Evolutionary conservation across 1,140 invertebrate genomes (phyloP).

Genomic region (Drosophila ficusphila): DNA sequence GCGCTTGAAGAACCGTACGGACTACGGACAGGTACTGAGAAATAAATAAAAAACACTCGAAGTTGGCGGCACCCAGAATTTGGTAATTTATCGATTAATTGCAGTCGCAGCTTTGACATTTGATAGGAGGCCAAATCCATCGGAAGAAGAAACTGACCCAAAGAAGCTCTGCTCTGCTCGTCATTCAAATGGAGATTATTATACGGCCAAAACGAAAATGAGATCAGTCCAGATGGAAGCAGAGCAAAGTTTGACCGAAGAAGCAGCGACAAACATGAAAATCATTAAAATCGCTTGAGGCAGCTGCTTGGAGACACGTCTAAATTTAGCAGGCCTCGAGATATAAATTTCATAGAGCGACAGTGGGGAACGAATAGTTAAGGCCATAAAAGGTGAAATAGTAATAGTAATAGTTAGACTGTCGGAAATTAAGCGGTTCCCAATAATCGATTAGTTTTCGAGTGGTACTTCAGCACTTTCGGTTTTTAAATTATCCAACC

Average conservation of each 20-base stretch:
- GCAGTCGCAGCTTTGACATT: conserved; percentile 23
- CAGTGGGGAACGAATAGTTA: neutral
- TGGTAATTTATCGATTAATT: conserved; percentile 24
- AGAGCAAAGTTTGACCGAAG: neutral
- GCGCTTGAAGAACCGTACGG: conserved; percentile 20
- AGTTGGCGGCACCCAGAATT: conserved; percentile 34
- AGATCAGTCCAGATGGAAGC: conserved; percentile 27
- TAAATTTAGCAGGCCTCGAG: conserved; percentile 27
- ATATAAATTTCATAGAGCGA: conserved; percentile 14
- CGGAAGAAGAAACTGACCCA: conserved; percentile 13
- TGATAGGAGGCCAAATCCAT: conserved; percentile 24
- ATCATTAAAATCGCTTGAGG: neutral
- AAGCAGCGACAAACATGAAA: conserved; percentile 20
- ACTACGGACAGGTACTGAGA: conserved; percentile 16
- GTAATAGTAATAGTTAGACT: too few species aligned
- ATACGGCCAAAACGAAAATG: conserved; percentile 9
- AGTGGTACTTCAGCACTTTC: neutral
- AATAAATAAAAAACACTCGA: neutral
- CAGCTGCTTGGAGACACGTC: conserved; percentile 27
- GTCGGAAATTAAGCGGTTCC: neutral
- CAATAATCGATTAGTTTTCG: neutral
- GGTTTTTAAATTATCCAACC: neutral
- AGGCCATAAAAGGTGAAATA: too few species aligned
- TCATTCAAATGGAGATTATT: conserved; percentile 36
- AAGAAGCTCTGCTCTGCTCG: conserved; percentile 9